These are phyloP conservation scores for Pecten maximus DNA, from an alignment of 2,888 invertebrate species.

Conservation along the genomic window DNA sequence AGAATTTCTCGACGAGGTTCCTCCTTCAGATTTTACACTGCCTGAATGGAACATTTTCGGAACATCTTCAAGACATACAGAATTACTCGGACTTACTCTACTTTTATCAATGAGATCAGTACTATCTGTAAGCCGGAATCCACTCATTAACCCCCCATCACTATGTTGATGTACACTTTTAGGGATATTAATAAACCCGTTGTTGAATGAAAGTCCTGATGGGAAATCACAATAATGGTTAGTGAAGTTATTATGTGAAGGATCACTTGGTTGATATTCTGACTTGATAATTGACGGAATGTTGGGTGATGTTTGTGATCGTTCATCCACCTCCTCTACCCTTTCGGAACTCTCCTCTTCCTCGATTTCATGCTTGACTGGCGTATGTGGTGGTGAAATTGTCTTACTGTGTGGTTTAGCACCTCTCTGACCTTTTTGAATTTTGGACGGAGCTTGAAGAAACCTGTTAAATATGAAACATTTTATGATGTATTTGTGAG, in stretches of 20 bases:
- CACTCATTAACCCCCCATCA: background rate
- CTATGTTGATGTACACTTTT: constrained; percentile 1
- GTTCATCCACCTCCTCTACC: background rate
- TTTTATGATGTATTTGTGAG: background rate
- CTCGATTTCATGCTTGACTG: background rate
- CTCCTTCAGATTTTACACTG: constrained; percentile 1
- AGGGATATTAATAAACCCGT: constrained; percentile 1
- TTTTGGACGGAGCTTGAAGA: constrained; percentile 94
- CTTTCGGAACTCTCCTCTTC: background rate
- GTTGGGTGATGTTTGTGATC: constrained; percentile 15
- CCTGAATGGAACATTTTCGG: background rate
- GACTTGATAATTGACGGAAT: background rate
- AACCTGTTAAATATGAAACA: constrained; percentile 87
- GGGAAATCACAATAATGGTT: background rate
- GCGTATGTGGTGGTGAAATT: constrained; percentile 23
- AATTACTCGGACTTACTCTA: constrained; percentile 5
- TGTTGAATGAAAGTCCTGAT: background rate
- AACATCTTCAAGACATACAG: background rate
- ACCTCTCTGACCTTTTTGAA: constrained; percentile 89
- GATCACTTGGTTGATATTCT: background rate
- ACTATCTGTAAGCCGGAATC: background rate
- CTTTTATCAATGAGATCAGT: constrained; percentile 11
- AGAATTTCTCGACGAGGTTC: background rate
- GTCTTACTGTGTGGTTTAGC: constrained; percentile 72
- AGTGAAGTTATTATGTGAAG: background rate